Evolutionary conservation across 2,797 vertebrate species (phyloP).

Genomic region (Notoglanidium macrostoma): DNA sequence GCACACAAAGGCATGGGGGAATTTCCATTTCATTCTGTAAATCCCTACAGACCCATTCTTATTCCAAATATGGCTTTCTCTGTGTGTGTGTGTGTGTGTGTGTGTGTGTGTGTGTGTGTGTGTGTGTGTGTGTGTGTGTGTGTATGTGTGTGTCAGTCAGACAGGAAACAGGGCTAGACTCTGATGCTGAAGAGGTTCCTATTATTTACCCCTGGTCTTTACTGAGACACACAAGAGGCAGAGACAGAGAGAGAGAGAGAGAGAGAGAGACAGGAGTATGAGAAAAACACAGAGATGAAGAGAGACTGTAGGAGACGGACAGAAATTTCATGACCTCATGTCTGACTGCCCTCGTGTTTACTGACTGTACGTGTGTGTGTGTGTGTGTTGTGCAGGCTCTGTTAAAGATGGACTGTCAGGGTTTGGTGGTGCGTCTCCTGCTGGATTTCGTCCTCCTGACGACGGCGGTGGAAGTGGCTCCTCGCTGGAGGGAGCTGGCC

Average conservation of each 20-base stretch:
- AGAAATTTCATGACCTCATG: slow-evolving; percentile 10
- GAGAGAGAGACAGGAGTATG: not conserved
- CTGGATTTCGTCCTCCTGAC: slow-evolving; percentile 94
- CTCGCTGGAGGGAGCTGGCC: slow-evolving; percentile 94
- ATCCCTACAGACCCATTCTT: slow-evolving; percentile 34
- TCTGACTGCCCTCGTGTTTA: not conserved
- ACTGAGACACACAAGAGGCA: not conserved
- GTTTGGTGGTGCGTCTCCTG: slow-evolving; percentile 87
- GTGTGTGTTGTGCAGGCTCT: slow-evolving; percentile 73
- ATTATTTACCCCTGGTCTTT: slow-evolving; percentile 31
- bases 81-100: no score
- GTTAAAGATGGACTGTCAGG: slow-evolving; percentile 97
- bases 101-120: no score
- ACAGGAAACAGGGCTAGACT: slow-evolving; percentile 30
- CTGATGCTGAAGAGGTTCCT: slow-evolving; percentile 22
- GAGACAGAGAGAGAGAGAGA: slow-evolving; percentile 4
- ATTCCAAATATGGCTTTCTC: slow-evolving; percentile 45
- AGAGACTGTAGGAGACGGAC: not conserved
- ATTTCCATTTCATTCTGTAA: slow-evolving; percentile 39
- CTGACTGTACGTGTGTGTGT: slow-evolving; percentile 13
- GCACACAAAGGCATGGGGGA: slow-evolving; percentile 28
- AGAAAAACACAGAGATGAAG: not conserved
- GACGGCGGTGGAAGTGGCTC: slow-evolving; percentile 91
- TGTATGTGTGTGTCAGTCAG: slow-evolving; percentile 9
- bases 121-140: not conserved